These are phyloP conservation scores for Nannospalax galili DNA, from an alignment of 2,113 vertebrate species.

Conservation along the genomic window DNA sequence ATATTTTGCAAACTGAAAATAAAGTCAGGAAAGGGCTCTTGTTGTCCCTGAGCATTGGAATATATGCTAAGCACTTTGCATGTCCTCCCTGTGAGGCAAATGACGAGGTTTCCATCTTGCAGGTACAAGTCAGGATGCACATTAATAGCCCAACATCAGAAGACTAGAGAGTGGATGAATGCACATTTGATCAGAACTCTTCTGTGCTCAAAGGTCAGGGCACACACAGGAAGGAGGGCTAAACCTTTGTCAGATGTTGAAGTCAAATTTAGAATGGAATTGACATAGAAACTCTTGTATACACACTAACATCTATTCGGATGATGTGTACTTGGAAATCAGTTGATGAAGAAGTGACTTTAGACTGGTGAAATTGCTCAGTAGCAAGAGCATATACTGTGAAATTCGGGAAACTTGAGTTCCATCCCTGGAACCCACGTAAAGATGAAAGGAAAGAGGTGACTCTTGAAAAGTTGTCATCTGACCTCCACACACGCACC, in stretches of 20 bases:
- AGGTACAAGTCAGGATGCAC: background rate
- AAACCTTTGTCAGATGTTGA: background rate
- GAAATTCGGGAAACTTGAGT: background rate
- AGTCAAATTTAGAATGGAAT: background rate
- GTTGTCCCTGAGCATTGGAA: background rate
- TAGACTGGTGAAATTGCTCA: background rate
- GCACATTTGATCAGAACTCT: background rate
- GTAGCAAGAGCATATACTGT: background rate
- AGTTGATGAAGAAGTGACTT: background rate
- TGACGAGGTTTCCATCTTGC: background rate
- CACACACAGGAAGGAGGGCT: background rate
- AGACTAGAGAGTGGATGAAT: background rate
- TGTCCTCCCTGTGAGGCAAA: fast-evolving
- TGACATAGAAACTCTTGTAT: background rate
- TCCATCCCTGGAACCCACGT: background rate
- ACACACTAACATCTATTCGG: background rate
- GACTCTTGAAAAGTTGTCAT: background rate
- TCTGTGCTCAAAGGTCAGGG: background rate
- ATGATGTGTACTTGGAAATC: background rate
- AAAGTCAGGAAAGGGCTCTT: background rate
- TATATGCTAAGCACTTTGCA: background rate
- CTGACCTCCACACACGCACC: background rate
- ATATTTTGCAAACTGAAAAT: background rate
- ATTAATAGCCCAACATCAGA: background rate
- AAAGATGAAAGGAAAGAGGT: background rate